Base-by-base conservation (phyloP, 2,113 vertebrate genomes). In the Xenopus borealis region DNA sequence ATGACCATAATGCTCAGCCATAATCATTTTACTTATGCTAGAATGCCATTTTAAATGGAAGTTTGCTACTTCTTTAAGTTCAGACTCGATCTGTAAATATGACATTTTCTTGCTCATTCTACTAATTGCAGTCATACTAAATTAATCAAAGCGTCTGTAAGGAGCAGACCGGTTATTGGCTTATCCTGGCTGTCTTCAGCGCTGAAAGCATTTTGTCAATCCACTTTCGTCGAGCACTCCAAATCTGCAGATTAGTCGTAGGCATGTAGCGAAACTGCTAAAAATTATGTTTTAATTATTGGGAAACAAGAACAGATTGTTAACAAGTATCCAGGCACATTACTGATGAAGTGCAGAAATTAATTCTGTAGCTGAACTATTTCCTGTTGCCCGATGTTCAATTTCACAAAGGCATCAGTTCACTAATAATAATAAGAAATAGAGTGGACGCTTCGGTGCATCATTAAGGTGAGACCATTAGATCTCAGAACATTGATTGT, bases 31-130 rank as follows among this genome's bases (percentile, higher is more conserved):
- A 75, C 45, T 80, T 57, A 69, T 63, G 79, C 63, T 59, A 73
- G 20, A 83, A 72, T 76, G 46, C 4, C 20, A 65, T 75, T 82
- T 84, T n/a, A 80, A 81, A 83, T 78, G 79, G 0, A 63, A 23
- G 2, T 64, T 83, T 80, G 72, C 3, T 72, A 64, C 63, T 72
- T 65, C 58, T 62, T 70, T 79, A 82, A 78, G 3, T 82, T 83
- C 74, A 79, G 81, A 80, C 82, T 71, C 79, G 81, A 83, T 80
- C 68, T 77, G 23, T 63, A 84, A 84, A 83, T 78, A 50, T 82
- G 78, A 78, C 72, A 79, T 78, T 78, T 20, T 66, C 78, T 75
- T 72, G 20, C 16, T 85, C 19, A 66, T 80, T 80, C 58, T 78
- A 64, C 63, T 79, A 75, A 78, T 72, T 77, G 30, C 59, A 82